phyloP scores from a whole-genome alignment of 2,888 invertebrate genomes.

The Ormyrus labotus region DNA sequence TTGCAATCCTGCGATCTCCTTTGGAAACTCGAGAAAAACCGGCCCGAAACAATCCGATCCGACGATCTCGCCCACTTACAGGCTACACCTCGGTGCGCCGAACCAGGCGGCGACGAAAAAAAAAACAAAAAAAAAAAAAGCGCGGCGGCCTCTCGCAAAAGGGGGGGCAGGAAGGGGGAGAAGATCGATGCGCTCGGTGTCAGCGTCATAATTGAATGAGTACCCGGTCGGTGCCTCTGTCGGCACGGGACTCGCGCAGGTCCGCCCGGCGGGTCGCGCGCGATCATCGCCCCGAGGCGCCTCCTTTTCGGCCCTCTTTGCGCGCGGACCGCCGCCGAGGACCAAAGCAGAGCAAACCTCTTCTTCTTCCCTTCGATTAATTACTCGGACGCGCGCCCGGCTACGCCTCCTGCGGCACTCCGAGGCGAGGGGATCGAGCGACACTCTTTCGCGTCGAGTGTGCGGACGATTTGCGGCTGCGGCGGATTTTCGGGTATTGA shows the following conservation, averaged over 20 bases:
- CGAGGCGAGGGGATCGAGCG: too few species aligned
- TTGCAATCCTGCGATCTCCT: too few species aligned
- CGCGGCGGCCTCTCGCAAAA: background rate
- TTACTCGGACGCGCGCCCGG: slow-evolving; percentile 58
- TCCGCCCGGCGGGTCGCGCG: background rate
- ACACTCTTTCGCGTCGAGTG: too few species aligned
- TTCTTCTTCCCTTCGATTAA: slow-evolving; percentile 66
- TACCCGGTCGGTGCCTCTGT: slow-evolving; percentile 63
- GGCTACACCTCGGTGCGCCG: background rate
- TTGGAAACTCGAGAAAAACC: too few species aligned
- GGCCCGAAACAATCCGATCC: background rate
- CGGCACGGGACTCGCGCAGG: slow-evolving; percentile 59
- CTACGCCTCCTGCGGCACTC: too few species aligned
- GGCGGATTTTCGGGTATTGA: too few species aligned
- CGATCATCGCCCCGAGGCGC: slow-evolving; percentile 59
- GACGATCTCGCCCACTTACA: too few species aligned
- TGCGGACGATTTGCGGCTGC: too few species aligned
- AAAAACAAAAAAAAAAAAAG: background rate
- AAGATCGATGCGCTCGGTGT: slow-evolving; percentile 73
- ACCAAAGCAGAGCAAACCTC: background rate
- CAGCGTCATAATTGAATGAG: slow-evolving; percentile 75
- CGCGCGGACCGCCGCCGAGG: background rate
- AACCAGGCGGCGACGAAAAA: background rate
- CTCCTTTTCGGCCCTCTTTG: slow-evolving; percentile 59
- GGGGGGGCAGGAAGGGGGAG: slow-evolving; percentile 55